Evolutionary conservation across 2,113 vertebrate genomes (phyloP).

Genomic region (Daphoenositta chrysoptera): DNA sequence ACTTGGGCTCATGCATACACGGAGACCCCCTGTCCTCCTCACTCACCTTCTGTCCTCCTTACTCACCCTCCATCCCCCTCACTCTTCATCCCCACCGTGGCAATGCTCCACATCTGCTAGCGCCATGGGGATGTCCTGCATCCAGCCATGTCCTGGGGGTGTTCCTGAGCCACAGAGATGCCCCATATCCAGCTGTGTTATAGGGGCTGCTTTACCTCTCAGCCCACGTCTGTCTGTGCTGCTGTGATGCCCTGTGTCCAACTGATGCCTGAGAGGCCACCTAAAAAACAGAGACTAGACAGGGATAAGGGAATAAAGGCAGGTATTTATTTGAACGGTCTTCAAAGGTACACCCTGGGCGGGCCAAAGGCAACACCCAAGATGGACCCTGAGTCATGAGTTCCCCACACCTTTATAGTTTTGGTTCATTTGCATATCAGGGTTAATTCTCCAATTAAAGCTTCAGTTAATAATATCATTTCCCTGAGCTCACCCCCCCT

Average conservation of each 20-base stretch:
- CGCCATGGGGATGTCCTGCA: fast-evolving
- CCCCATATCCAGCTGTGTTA: neutral
- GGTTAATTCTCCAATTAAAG: too few species aligned
- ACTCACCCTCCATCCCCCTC: neutral
- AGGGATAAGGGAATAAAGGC: too few species aligned
- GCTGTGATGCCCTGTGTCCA: fast-evolving
- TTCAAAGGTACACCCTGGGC: too few species aligned
- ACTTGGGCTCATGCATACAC: fast-evolving
- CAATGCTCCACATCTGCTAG: neutral
- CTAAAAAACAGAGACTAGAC: too few species aligned
- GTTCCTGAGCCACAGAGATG: neutral
- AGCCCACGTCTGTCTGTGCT: fast-evolving
- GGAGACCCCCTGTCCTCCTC: neutral
- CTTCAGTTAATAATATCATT: too few species aligned
- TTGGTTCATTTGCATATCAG: too few species aligned
- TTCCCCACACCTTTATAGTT: too few species aligned
- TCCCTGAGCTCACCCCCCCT: too few species aligned
- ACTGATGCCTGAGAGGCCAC: too few species aligned
- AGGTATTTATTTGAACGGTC: too few species aligned
- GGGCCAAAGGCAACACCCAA: too few species aligned
- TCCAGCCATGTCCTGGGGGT: neutral
- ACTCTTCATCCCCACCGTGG: fast-evolving
- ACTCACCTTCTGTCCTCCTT: neutral
- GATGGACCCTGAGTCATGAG: too few species aligned
- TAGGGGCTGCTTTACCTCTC: neutral